Conservation (phyloP, 2,113 vertebrate genomes). For the Anarrhichthys ocellatus region DNA sequence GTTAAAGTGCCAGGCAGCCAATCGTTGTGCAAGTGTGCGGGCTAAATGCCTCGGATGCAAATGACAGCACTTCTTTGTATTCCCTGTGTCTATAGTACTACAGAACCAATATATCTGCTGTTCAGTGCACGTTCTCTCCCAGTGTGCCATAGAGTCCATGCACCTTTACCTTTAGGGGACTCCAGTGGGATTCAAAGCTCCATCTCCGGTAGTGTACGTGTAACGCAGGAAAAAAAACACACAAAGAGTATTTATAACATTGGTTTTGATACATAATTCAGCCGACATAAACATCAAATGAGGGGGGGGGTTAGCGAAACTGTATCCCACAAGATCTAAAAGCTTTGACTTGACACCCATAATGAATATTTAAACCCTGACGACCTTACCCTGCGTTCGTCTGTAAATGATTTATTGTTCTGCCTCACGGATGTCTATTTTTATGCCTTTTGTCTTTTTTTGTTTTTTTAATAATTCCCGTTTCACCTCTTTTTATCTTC, state of each 20-base stretch:
- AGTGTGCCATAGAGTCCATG: not conserved
- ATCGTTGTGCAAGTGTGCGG: not conserved
- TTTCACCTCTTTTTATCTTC: conserved; percentile 51
- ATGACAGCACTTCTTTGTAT: conserved; percentile 26
- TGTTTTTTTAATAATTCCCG: not conserved
- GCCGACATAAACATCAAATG: conserved; percentile 68
- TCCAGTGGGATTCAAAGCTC: conserved; percentile 7
- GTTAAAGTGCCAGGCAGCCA: conserved; percentile 8
- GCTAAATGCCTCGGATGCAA: conserved; percentile 11
- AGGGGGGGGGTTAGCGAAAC: conserved; percentile 41
- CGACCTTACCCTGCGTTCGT: conserved; percentile 58
- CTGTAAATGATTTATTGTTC: conserved; percentile 72
- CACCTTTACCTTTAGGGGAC: not conserved
- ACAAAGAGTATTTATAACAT: conserved; percentile 56
- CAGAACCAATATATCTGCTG: not conserved
- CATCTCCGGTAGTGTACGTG: not conserved
- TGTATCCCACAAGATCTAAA: conserved; percentile 64
- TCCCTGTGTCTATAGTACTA: not conserved
- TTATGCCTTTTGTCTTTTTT: conserved; percentile 55
- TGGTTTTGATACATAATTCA: conserved; percentile 73
- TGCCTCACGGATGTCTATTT: conserved; percentile 56
- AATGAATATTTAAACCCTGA: conserved; percentile 77
- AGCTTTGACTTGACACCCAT: conserved; percentile 66
- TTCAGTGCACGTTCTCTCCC: not conserved
- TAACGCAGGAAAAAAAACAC: not conserved